Percentiles rank a stretch among this genome's conserved stretches.
Conservation (phyloP, 2,797 vertebrate genomes). For the Chaetophractus vellerosus region DNA sequence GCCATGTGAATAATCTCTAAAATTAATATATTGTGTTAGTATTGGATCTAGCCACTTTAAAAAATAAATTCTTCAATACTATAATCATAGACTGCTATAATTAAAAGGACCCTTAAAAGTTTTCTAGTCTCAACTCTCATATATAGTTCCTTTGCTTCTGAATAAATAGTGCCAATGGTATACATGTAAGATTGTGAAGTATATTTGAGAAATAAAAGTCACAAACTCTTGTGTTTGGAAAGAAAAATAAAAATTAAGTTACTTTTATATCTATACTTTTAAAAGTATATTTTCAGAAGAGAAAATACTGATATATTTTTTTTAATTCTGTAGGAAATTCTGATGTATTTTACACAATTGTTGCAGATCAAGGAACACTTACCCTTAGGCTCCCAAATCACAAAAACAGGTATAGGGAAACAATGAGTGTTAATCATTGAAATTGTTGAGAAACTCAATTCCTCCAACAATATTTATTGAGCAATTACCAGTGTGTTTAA, state of each 20-base stretch:
- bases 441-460: constrained; percentile 17
- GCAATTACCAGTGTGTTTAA: not conserved
- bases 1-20: constrained; percentile 10
- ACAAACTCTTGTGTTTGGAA: not conserved
- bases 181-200: not conserved
- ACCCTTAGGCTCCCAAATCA: not conserved
- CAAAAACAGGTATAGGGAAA: not conserved
- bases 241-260: not conserved
- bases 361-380: not conserved
- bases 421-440: not conserved
- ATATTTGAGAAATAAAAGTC: not conserved
- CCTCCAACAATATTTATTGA: not conserved
- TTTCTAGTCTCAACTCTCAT: constrained; percentile 12
- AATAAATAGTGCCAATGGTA: not conserved
- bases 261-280: constrained; percentile 38
- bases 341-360: not conserved
- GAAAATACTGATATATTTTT: not conserved
- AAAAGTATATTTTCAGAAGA: not conserved
- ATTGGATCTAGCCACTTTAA: constrained; percentile 16
- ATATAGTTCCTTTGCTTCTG: not conserved
- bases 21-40: not conserved
- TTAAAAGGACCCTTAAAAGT: not conserved
- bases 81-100: not conserved
- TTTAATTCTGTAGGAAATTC: not conserved
- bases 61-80: constrained; percentile 6